A percentile compares a stretch with the other conserved stretches of the same genome.
Conservation (phyloP, 2,888 invertebrate species). For the Watsonalla cultraria region DNA sequence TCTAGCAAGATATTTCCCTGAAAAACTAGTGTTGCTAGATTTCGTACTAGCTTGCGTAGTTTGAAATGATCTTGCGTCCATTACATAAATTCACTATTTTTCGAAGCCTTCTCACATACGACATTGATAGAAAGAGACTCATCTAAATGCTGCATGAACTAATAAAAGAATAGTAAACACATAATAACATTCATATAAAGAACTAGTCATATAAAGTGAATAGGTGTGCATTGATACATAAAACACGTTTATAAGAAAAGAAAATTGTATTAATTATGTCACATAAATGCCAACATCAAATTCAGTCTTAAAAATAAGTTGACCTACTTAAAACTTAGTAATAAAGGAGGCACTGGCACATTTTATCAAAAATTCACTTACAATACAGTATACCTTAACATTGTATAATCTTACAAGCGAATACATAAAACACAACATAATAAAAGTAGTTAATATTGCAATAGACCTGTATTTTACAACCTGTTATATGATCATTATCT, state of each 20-base stretch:
- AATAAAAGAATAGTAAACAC: no score
- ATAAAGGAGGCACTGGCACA: constrained; percentile 73
- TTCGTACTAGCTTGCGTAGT: no score
- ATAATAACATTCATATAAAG: no score
- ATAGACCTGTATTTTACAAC: constrained; percentile 40
- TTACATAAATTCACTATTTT: no score
- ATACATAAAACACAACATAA: constrained; percentile 28
- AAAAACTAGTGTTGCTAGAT: no score
- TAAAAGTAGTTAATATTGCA: constrained; percentile 20
- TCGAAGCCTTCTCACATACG: no score
- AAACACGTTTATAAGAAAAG: constrained; percentile 36
- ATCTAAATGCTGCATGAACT: no score
- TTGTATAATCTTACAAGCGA: constrained; percentile 25
- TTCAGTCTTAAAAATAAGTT: constrained; percentile 74
- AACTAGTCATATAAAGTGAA: neutral
- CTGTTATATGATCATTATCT: constrained; percentile 11
- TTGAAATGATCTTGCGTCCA: no score
- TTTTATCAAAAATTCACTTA: constrained; percentile 19
- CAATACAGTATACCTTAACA: constrained; percentile 24
- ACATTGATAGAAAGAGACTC: no score
- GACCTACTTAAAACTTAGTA: constrained; percentile 44
- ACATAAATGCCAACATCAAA: constrained; percentile 67
- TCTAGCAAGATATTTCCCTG: no score
- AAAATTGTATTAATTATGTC: constrained; percentile 62
- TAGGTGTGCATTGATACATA: constrained; percentile 9